Evolutionary conservation across 1,140 invertebrate species (phyloP), one percentile per base, ranked within the genome.

Genomic region (Philotrypesis tridentata): DNA sequence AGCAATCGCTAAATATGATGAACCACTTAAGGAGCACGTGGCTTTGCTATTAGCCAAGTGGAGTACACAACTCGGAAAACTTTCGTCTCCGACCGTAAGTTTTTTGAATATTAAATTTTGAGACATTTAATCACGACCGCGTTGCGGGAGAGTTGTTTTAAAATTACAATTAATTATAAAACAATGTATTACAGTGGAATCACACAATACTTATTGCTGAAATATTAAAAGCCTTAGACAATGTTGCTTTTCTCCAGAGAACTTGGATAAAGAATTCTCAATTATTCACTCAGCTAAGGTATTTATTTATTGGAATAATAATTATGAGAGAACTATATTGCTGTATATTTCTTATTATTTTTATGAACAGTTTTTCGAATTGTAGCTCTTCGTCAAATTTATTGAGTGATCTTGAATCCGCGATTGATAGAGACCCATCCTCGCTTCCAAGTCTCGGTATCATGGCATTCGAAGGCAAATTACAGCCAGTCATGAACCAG

Each of bases 351-450:
- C 55, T 40, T 76, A 61, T 71, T 27, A 67, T 33, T 43, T 12
- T 67, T 5, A 67, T 31, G 67, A 31, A 68, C 31, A 68, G 11
- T 29, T 40, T 61, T 27, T 55, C 31, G 23, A 27, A 31, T 75
- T 67, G 14, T 72, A 91, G 90, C 37, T 85, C 77, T 1, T 87
- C 82, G 0, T 92, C 91, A 25, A 92, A 92, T 87, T 87, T 92
- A 75, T 81, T 92, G 31, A 87, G 87, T 17, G 72, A 84, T 17
- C 83, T 80, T 12, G 71, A 65, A 0, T 37, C 71, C 37, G 80
- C 86, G 60, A 68, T 29, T 12, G 81, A 89, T 43, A 83, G 91
- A n/a, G 85, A 88, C 68, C 90, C 90, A 27, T 65, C 86, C 7
- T 88, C 86, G 0, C 83, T 92, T 21, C 90, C 90, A 7, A 87